Base-by-base conservation (phyloP, 1,140 invertebrate species). In the Hylaeus volcanicus region DNA sequence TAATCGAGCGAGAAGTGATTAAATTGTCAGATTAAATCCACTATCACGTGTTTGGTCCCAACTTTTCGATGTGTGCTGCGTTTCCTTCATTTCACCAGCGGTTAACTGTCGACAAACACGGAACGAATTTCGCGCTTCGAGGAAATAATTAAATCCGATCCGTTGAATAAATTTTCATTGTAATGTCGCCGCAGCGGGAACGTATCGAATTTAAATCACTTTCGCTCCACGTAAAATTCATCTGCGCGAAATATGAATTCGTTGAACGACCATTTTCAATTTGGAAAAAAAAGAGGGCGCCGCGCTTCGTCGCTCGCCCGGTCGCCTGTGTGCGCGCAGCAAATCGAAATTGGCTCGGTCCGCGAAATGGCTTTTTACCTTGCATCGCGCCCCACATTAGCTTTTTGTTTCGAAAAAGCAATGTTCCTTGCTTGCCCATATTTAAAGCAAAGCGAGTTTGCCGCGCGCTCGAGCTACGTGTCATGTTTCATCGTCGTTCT, bases 121-220 rank as follows among this genome's bases (percentile, higher is more conserved):
- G 14, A 48, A 48, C 5, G 26, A 51, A 69, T 48, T 70, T 58
- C 39, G 3, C 14, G 9, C 14, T 41, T 14, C 26, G 51, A 8
- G 8, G 15, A 37, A 53, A 72, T 72, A 78, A 78, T 78, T 72
- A 78, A 55, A 63, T 41, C 15, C 56, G 45, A 53, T 53, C 61
- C 37, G 66, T 63, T 72, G 68, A 72, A 78, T 72, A 78, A 78
- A 78, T 78, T 72, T 53, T 78, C 68, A 63, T 71, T 71, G 66
- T 60, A 70, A 70, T 41, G 15, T 26, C 41, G 53, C 43, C 43
- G 3, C 43, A 8, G 9, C 37, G 1, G n/a, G 39, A 43, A 65
- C 73, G 63, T 55, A 65, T 65, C 51, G 74, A 60, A 26, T 77
- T 77, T 60, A 77, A 77, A 77, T 77, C 65, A 69, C 53, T 70